Base-by-base conservation (phyloP, 2,113 vertebrate genomes). In the Eira barbara region DNA sequence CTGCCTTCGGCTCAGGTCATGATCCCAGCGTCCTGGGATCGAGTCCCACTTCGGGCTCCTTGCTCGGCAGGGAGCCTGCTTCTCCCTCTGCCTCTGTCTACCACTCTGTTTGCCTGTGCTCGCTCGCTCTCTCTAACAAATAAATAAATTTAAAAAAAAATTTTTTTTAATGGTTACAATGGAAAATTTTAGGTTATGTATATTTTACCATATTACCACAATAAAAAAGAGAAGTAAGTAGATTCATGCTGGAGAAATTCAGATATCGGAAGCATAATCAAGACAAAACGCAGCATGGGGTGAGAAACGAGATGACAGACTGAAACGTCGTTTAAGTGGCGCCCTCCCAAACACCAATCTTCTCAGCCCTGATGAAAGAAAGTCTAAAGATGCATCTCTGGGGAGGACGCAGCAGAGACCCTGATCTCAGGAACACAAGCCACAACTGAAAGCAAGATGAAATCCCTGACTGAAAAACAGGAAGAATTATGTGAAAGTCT, bases 371-470 rank as follows among this genome's bases (percentile, higher is more conserved):
- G 25, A 47, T 29, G 5, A 71, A 47, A 39, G 2, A 69, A 67
- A 79, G 61, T 36, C 52, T 36, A 61, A 6, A 78, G 42, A 84
- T 20, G 15, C 13, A 69, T 20, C 25, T 79, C 57, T 76, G 39
- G 18, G 65, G 57, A 89, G 13, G 25, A 61, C 86, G 45, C 27
- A 45, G 27, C 12, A 61, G 21, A 90, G 12, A 96, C 67, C 13
- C 42, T 31, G 47, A n/a, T 47, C 69, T 79, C 71, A 63, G 47
- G 18, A 82, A 87, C 42, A 89, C 27, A 92, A 49, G 34, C 20
- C 52, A 94, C 31, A 91, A 81, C 6, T 92, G 27, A 94, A 93
- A 92, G 42, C 61, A 73, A 89, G 36, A 88, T 34, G 80, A 91
- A 96, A 92, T 34, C 17, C 61, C 63, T 65, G 36, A 92, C 1